phyloP scores from a whole-genome alignment of 2,797 vertebrate genomes.

The Austrolebias charrua region DNA sequence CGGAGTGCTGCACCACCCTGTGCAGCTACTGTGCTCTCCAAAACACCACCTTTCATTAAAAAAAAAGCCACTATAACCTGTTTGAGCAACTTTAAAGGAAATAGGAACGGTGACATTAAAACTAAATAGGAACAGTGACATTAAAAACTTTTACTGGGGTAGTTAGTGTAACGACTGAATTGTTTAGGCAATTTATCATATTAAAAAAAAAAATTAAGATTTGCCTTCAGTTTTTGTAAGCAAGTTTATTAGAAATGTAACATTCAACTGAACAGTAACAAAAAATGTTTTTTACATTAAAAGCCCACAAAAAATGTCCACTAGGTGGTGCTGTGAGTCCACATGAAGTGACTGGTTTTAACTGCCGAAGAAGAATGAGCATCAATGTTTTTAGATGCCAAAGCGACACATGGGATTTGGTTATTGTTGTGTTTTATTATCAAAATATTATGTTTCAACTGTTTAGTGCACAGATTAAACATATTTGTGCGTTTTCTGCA shows the following conservation, averaged over 20 bases:
- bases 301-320: neutral
- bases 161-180: neutral
- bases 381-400: no score
- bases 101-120: no score
- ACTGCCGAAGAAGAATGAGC: neutral
- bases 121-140: no score
- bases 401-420: no score
- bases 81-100: neutral
- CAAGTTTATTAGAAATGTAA: neutral
- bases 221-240: neutral
- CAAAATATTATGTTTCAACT: no score
- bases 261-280: neutral
- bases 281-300: no score
- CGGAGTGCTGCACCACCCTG: conserved; percentile 50
- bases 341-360: neutral
- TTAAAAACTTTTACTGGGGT: neutral
- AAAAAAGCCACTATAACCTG: no score
- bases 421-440: no score
- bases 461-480: no score
- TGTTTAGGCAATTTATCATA: neutral
- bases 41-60: neutral
- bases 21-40: conserved; percentile 8
- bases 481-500: neutral
- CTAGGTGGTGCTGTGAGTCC: neutral
- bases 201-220: neutral